phyloP scores from a whole-genome alignment of 2,888 invertebrate species.

The Hypsopygia costalis region DNA sequence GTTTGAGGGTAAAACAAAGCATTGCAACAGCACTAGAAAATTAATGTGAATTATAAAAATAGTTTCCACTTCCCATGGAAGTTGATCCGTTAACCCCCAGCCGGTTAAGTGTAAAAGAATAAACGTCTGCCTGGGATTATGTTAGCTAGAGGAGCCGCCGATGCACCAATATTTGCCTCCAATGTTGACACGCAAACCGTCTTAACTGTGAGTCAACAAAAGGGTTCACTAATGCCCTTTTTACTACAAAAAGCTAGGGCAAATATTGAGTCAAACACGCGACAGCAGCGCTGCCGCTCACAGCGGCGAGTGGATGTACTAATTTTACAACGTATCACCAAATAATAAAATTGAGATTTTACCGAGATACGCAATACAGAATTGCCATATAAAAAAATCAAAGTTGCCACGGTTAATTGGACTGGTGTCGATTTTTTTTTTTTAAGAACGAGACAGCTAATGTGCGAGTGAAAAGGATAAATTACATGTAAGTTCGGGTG shows the following conservation, averaged over 20 bases:
- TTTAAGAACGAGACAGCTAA: too few species aligned
- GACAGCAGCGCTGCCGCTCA: conserved; percentile 26
- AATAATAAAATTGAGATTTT: neutral
- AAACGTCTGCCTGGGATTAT: conserved; percentile 48
- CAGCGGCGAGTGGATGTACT: conserved; percentile 13
- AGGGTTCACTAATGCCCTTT: conserved; percentile 79
- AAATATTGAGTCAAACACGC: conserved; percentile 60
- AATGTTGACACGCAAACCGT: conserved; percentile 76
- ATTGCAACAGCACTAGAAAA: too few species aligned
- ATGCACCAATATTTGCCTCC: conserved; percentile 63
- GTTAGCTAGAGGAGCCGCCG: conserved; percentile 66
- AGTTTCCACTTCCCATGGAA: conserved; percentile 34
- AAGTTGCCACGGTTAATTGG: too few species aligned
- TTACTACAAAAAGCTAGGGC: conserved; percentile 72
- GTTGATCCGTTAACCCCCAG: conserved; percentile 33
- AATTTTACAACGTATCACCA: neutral
- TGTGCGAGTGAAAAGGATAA: too few species aligned
- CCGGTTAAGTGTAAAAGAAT: conserved; percentile 41
- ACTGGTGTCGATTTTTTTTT: too few species aligned
- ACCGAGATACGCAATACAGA: too few species aligned
- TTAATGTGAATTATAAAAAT: neutral
- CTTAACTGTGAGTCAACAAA: conserved; percentile 72
- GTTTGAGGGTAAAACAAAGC: too few species aligned
- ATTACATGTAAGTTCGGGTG: too few species aligned
- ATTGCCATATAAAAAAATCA: too few species aligned